Percentiles rank a stretch among this genome's conserved stretches.
Evolutionary conservation across 2,113 vertebrate genomes (phyloP).

Genomic region (Pluvialis apricaria): DNA sequence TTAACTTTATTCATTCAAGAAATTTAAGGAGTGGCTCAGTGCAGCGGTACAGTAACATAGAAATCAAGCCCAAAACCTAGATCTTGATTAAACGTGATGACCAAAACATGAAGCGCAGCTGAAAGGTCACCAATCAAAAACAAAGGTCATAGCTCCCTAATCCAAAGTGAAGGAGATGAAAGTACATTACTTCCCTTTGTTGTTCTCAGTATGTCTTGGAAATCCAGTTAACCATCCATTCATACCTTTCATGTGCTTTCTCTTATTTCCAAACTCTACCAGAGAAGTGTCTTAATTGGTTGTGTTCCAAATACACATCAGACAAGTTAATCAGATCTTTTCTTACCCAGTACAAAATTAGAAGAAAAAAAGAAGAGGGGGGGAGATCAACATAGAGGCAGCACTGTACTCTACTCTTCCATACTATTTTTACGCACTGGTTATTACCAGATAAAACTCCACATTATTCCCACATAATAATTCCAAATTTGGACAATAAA

Average conservation of each 20-base stretch:
- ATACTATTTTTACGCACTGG: background rate
- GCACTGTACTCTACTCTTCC: background rate
- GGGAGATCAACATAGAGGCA: background rate
- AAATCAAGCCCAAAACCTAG: background rate
- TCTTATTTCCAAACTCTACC: background rate
- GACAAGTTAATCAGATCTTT: background rate
- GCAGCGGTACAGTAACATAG: background rate
- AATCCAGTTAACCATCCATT: background rate
- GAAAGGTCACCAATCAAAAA: background rate
- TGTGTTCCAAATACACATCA: background rate
- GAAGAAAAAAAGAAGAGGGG: rapidly evolving
- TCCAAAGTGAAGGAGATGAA: background rate
- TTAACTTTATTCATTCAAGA: background rate
- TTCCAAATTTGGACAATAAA: background rate
- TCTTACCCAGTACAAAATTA: background rate
- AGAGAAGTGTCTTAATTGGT: background rate
- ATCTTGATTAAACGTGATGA: background rate
- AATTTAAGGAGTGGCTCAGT: background rate
- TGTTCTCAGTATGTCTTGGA: background rate
- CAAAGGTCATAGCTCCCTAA: background rate
- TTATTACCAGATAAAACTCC: background rate
- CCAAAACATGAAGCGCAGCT: background rate
- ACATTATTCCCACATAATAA: background rate
- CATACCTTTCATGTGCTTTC: background rate
- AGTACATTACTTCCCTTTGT: background rate